These are phyloP conservation scores for Malacoctenus gilli DNA, from an alignment of 2,797 vertebrate species.

Conservation along the genomic window DNA sequence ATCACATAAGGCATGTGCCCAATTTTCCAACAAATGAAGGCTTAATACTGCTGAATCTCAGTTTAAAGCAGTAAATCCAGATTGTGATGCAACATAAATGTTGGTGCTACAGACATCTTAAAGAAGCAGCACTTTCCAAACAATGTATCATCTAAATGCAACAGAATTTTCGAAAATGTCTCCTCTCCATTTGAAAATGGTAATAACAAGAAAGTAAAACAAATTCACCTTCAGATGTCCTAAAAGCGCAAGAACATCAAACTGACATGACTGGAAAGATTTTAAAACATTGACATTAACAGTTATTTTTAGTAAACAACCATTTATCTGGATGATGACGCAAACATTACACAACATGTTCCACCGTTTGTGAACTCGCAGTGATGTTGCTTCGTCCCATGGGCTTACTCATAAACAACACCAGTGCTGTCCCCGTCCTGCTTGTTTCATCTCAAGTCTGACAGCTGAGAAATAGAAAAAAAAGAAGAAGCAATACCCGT, in stretches of 20 bases:
- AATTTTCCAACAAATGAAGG: conserved; percentile 27
- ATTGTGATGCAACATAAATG: neutral
- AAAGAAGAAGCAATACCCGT: conserved; percentile 2
- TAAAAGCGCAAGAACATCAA: neutral
- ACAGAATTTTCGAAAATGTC: neutral
- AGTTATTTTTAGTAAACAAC: neutral
- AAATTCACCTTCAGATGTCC: neutral
- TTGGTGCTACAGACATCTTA: neutral
- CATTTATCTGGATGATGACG: conserved; percentile 2
- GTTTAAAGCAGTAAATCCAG: conserved; percentile 10
- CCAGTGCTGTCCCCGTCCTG: too few relatives aligned
- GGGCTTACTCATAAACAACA: conserved; percentile 2
- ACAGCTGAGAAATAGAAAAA: neutral
- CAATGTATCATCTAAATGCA: neutral
- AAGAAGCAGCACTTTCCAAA: neutral
- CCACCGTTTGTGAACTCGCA: neutral
- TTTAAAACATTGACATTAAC: neutral
- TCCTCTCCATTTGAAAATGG: neutral
- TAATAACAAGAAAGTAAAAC: neutral
- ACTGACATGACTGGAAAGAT: neutral
- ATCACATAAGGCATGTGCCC: conserved; percentile 32
- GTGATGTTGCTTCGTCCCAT: neutral
- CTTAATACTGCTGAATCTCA: neutral
- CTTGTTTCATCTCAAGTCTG: neutral
- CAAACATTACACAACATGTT: neutral